These are phyloP conservation scores for Aphrophora alni DNA, from an alignment of 2,888 invertebrate species.

Conservation along the genomic window DNA sequence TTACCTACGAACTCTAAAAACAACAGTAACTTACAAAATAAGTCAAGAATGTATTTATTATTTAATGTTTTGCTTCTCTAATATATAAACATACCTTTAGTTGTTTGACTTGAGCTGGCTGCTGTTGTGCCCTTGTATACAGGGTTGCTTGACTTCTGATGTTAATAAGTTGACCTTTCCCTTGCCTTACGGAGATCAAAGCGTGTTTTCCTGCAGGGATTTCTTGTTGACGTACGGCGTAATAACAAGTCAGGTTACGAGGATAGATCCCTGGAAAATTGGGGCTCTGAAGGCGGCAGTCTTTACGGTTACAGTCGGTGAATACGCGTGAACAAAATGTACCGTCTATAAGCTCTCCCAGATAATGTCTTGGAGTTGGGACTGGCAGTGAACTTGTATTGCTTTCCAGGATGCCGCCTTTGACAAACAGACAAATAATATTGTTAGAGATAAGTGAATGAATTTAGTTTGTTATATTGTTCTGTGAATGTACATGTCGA, in stretches of 20 bases:
- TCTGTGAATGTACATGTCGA: too few relatives aligned
- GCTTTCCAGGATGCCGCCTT: background rate
- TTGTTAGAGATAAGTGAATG: too few relatives aligned
- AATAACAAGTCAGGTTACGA: constrained; percentile 92
- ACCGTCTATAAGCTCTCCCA: constrained; percentile 88
- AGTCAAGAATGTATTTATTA: too few relatives aligned
- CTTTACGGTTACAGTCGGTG: constrained; percentile 90
- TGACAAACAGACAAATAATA: background rate
- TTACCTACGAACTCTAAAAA: too few relatives aligned
- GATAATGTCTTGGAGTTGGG: constrained; percentile 68
- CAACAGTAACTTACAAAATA: too few relatives aligned
- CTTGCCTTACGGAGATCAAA: constrained; percentile 82
- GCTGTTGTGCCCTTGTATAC: constrained; percentile 64
- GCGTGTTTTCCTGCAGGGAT: constrained; percentile 88
- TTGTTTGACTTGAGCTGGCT: constrained; percentile 60
- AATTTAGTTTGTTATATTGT: too few relatives aligned
- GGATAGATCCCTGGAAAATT: constrained; percentile 95
- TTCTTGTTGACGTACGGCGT: constrained; percentile 69
- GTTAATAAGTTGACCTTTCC: constrained; percentile 83
- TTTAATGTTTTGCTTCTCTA: too few relatives aligned
- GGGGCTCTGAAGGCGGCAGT: constrained; percentile 88
- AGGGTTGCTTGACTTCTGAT: constrained; percentile 78
- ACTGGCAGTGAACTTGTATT: constrained; percentile 46
- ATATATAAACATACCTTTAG: too few relatives aligned
- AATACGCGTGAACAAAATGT: constrained; percentile 92